Conservation (phyloP, 2,888 invertebrate species). For the Sinhomidia bicolor region DNA sequence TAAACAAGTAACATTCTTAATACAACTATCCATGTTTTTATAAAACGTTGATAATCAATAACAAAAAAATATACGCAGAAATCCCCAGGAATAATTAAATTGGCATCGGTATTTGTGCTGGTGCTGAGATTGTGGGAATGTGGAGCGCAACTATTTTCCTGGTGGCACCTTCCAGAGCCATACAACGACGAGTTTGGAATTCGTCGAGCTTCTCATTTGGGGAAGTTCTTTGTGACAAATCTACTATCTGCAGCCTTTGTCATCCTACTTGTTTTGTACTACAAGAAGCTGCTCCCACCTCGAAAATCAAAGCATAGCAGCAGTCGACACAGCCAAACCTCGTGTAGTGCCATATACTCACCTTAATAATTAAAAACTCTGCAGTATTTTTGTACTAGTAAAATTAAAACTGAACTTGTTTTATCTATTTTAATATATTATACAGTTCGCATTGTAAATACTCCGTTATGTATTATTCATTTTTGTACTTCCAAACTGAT, state of each 20-base stretch:
- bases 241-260: conserved; percentile 61
- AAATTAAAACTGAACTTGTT: background rate
- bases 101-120: conserved; percentile 66
- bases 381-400: background rate
- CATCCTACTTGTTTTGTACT: conserved; percentile 53
- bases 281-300: conserved; percentile 48
- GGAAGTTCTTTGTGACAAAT: conserved; percentile 67
- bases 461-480: background rate
- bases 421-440: background rate
- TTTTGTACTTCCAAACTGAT: background rate
- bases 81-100: conserved; percentile 64
- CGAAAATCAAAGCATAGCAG: conserved; percentile 48
- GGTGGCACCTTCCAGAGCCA: conserved; percentile 45
- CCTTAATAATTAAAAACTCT: conserved; percentile 1
- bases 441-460: conserved; percentile 3
- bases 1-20: background rate
- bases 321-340: conserved; percentile 54
- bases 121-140: conserved; percentile 62
- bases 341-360: conserved; percentile 55
- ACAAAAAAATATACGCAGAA: conserved; percentile 55
- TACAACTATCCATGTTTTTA: background rate
- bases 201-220: conserved; percentile 46
- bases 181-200: conserved; percentile 64
- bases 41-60: too few relatives aligned
- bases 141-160: conserved; percentile 61